Conservation (phyloP, 1,140 invertebrate genomes). For the Archegozetes longisetosus region DNA sequence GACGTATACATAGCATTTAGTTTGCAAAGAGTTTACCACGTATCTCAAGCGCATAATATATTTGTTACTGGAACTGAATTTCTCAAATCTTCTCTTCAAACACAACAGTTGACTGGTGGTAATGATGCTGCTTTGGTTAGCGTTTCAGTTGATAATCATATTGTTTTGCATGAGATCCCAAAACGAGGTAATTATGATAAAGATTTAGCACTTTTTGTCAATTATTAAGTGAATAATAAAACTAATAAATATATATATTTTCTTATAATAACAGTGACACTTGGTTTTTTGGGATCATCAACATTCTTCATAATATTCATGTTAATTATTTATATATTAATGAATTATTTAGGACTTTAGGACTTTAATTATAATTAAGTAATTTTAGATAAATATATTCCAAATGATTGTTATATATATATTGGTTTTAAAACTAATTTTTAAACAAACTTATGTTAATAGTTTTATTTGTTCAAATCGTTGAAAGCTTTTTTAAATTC, state of each 20-base stretch:
- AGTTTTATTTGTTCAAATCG: neutral
- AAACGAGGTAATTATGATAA: conserved; percentile 59
- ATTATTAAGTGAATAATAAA: conserved; percentile 1
- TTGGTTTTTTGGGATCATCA: conserved; percentile 21
- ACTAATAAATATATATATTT: conserved; percentile 1
- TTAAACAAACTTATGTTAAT: too few relatives aligned
- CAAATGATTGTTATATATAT: too few relatives aligned
- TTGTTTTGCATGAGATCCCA: conserved; percentile 72
- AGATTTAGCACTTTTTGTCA: too few relatives aligned
- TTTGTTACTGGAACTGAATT: conserved; percentile 87
- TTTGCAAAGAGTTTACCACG: conserved; percentile 62
- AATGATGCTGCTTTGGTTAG: conserved; percentile 64
- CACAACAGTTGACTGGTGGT: conserved; percentile 47
- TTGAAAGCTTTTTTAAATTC: neutral
- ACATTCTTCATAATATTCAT: conserved; percentile 20
- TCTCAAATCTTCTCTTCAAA: conserved; percentile 41
- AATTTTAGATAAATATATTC: too few relatives aligned
- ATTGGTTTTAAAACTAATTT: too few relatives aligned
- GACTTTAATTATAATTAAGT: too few relatives aligned
- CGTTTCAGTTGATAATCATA: conserved; percentile 84
- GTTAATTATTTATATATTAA: conserved; percentile 20
- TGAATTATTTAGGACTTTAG: conserved; percentile 22
- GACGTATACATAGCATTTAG: conserved; percentile 80
- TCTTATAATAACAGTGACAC: conserved; percentile 17
- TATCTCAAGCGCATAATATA: conserved; percentile 70